Conservation (phyloP, 2,888 invertebrate genomes). For the Scaptomyza parva region DNA sequence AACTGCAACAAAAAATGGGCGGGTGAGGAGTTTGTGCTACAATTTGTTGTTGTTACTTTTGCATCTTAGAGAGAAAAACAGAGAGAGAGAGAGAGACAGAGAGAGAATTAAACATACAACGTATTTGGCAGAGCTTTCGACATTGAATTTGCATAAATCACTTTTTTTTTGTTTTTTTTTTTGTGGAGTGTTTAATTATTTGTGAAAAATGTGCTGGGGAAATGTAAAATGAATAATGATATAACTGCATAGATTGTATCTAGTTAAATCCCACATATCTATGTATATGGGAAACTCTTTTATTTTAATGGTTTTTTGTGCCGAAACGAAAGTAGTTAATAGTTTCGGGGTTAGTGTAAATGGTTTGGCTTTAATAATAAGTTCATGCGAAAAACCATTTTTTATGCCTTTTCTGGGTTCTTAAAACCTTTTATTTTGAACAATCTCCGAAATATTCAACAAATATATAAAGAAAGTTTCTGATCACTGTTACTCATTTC, state of each 20-base stretch:
- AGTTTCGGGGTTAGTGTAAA: too few species aligned
- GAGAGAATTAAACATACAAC: slow-evolving; percentile 20
- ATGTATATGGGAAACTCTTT: slow-evolving; percentile 9
- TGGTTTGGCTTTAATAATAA: too few species aligned
- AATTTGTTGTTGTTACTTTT: slow-evolving; percentile 23
- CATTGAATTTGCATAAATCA: slow-evolving; percentile 47
- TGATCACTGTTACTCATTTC: slow-evolving; percentile 7
- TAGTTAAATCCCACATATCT: neutral
- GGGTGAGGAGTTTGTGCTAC: slow-evolving; percentile 36
- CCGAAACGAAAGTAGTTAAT: too few species aligned
- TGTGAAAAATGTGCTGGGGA: slow-evolving; percentile 22
- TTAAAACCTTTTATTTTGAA: too few species aligned
- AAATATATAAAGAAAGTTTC: too few species aligned
- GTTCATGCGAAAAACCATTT: too few species aligned
- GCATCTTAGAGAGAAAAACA: neutral
- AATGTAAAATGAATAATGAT: slow-evolving; percentile 30
- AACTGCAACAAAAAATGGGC: slow-evolving; percentile 25
- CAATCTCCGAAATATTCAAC: too few species aligned
- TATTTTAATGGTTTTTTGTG: too few species aligned
- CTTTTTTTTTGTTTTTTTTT: neutral
- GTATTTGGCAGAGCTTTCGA: slow-evolving; percentile 53
- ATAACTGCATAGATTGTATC: slow-evolving; percentile 23
- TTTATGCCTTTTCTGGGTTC: too few species aligned
- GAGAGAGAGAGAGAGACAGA: neutral
- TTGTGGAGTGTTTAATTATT: slow-evolving; percentile 27